Base-by-base conservation (phyloP, 2,797 vertebrate species). In the Periparus ater region DNA sequence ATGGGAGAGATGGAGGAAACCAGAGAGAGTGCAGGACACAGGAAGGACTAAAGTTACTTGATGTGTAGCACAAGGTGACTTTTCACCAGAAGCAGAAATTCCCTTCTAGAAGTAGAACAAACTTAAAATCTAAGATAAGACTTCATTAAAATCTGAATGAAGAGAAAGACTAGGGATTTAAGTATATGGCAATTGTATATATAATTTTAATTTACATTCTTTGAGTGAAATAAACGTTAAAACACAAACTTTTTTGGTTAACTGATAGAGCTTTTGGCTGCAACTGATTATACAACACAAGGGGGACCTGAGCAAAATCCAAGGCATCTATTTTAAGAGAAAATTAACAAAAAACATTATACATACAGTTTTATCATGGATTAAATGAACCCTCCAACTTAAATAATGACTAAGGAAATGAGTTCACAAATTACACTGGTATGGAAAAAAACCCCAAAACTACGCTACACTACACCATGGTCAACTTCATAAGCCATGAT, bases 141-240 rank as follows among this genome's bases (percentile, higher is more conserved):
- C 38, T 45, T 94, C 75, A 26, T 32, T 55, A 36, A 77, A 63
- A 42, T 53, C 55, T 70, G 89, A 82, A 76, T 60, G 19, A 91
- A 26, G 72, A 50, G 36, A 81, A 96, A 85, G 71, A 67, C 34
- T 26, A 75, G 54, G 17, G 23, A 70, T 70, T 95, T 92, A 81
- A 91, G 54, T 38, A 38, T 26, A 44, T 10, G 14, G 23, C 26
- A 61, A 20, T 62, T 82, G 75, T 92, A 82, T 16, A 10, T 47
- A 82, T 73, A 84, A 66, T 94, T 93, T 93, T 87, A 91, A 50
- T 57, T 57, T 71, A 53, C 22, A 51, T 44, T 66, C 44, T 91
- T 96, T 70, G 8, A 13, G 8, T 63, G 36, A 81, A 87, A 91
- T 40, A 96, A 96, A 96, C 75, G 62, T 94, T 86, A 96, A 90